Percentiles rank a stretch among this genome's conserved stretches.
These are phyloP conservation scores for Suricata suricatta DNA, from an alignment of 2,113 vertebrate genomes.

Conservation along the genomic window DNA sequence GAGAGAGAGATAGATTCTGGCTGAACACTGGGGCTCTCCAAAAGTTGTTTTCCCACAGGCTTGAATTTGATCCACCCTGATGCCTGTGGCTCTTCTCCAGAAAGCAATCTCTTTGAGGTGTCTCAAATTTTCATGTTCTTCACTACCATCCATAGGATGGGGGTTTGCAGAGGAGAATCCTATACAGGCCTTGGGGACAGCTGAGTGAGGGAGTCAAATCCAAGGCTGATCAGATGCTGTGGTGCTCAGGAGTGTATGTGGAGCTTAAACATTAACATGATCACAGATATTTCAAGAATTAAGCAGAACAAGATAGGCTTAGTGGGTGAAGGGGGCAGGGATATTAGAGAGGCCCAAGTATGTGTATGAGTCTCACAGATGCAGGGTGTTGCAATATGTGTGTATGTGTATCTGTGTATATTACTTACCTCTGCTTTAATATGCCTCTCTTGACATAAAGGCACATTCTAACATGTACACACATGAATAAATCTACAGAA, in stretches of 20 bases:
- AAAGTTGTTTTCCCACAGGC: constrained; percentile 28
- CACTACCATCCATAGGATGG: background rate
- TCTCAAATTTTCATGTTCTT: constrained; percentile 27
- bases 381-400: background rate
- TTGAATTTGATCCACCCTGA: constrained; percentile 35
- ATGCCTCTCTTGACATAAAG: background rate
- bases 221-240: background rate
- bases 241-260: background rate
- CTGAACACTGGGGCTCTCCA: background rate
- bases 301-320: background rate
- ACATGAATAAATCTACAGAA: background rate
- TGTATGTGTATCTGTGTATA: background rate
- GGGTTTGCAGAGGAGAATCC: background rate
- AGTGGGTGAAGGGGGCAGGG: background rate
- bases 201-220: background rate
- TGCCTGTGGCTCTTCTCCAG: constrained; percentile 8
- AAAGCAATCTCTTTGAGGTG: constrained; percentile 14
- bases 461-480: background rate
- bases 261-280: background rate
- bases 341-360: background rate
- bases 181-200: background rate
- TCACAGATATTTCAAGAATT: constrained; percentile 1
- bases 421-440: background rate
- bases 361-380: background rate
- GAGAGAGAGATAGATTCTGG: background rate